A percentile compares a stretch with the other conserved stretches of the same genome.
These are phyloP conservation scores for Teinopalpus imperialis DNA, from an alignment of 2,888 invertebrate genomes.

Conservation along the genomic window DNA sequence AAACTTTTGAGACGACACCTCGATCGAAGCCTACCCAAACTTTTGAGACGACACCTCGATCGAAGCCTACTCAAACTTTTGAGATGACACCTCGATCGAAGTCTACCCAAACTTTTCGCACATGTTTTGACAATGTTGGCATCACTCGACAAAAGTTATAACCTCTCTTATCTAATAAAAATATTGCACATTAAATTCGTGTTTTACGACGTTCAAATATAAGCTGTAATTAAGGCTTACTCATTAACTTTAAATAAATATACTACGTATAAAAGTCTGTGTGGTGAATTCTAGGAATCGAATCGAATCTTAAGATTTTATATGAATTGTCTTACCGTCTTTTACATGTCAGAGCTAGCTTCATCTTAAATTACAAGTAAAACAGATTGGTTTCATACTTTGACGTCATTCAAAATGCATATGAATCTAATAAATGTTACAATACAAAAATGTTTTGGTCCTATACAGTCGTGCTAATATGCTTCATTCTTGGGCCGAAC, in stretches of 20 bases:
- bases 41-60: slow-evolving; percentile 22
- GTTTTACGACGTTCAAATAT: slow-evolving; percentile 18
- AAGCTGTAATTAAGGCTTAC: slow-evolving; percentile 12
- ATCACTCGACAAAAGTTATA: slow-evolving; percentile 4
- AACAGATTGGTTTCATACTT: too few relatives aligned
- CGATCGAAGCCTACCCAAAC: too few relatives aligned
- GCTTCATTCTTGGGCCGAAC: slow-evolving; percentile 8
- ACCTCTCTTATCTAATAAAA: slow-evolving; percentile 20
- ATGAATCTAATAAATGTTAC: slow-evolving; percentile 16
- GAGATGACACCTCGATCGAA: background rate
- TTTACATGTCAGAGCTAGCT: too few relatives aligned
- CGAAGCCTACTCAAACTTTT: slow-evolving; percentile 18
- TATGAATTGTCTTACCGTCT: too few relatives aligned
- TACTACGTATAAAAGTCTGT: too few relatives aligned
- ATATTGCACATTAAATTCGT: slow-evolving; percentile 26
- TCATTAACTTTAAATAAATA: too few relatives aligned
- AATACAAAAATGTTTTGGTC: slow-evolving; percentile 24
- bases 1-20: too few relatives aligned
- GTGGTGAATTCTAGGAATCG: too few relatives aligned
- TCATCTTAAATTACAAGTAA: too few relatives aligned
- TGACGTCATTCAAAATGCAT: slow-evolving; percentile 13
- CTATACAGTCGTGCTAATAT: slow-evolving; percentile 12
- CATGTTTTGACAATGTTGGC: too few relatives aligned
- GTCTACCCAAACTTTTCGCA: slow-evolving; percentile 2
- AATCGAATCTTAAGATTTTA: too few relatives aligned